phyloP scores from a whole-genome alignment of 1,140 invertebrate genomes.

The Papilio polyxenes region DNA sequence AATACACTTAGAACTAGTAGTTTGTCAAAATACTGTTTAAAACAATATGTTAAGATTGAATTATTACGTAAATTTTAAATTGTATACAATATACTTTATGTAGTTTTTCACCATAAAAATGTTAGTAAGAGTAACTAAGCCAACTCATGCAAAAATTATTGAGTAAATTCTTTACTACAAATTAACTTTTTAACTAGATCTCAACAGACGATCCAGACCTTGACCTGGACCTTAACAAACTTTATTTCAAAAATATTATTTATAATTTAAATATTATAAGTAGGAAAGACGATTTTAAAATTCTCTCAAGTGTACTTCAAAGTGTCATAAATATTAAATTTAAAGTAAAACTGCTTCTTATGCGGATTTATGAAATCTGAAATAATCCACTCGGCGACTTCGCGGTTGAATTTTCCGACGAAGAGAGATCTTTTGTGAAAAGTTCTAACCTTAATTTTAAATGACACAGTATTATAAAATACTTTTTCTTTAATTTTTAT shows the following conservation, averaged over 20 bases:
- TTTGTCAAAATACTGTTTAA: too few relatives aligned
- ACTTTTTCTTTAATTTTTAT: too few relatives aligned
- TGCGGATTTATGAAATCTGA: conserved; percentile 11
- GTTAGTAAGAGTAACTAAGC: neutral
- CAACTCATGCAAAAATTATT: too few relatives aligned
- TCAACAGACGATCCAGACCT: neutral
- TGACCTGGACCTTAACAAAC: neutral
- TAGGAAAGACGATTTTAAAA: conserved; percentile 1
- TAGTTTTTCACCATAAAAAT: neutral
- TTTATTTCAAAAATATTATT: neutral
- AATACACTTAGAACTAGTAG: too few relatives aligned
- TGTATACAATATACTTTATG: neutral
- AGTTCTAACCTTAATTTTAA: conserved; percentile 22
- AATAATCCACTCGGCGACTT: conserved; percentile 17
- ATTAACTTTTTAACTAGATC: neutral
- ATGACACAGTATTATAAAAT: conserved; percentile 11
- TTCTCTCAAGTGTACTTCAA: neutral
- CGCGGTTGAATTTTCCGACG: neutral
- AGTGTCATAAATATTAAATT: conserved; percentile 27
- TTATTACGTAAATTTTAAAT: too few relatives aligned
- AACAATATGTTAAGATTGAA: too few relatives aligned
- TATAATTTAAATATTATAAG: neutral
- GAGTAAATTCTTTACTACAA: too few relatives aligned
- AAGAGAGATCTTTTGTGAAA: conserved; percentile 2
- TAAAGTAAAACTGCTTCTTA: conserved; percentile 18